Evolutionary conservation across 2,113 vertebrate genomes (phyloP).

Genomic region (Synodontis membranacea): DNA sequence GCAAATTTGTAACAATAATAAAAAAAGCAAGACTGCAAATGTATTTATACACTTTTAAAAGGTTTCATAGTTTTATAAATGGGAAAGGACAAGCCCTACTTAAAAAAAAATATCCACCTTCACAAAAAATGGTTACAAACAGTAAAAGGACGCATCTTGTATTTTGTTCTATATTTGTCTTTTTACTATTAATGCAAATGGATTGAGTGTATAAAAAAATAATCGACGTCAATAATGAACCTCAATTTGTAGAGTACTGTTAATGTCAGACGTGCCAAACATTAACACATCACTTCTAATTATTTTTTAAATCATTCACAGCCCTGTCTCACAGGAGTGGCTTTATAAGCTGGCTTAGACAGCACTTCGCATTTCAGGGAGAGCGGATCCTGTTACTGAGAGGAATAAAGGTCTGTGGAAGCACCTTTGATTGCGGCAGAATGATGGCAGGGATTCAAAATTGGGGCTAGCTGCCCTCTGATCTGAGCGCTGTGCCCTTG

Average conservation of each 20-base stretch:
- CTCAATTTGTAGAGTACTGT: not conserved
- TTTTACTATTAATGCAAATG: not conserved
- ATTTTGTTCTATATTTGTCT: not conserved
- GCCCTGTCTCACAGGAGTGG: slow-evolving; percentile 30
- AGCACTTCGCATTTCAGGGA: slow-evolving; percentile 27
- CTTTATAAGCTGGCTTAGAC: slow-evolving; percentile 37
- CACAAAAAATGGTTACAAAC: not conserved
- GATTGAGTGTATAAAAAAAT: not conserved
- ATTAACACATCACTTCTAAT: slow-evolving; percentile 36
- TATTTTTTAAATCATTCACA: slow-evolving; percentile 29
- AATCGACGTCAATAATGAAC: not conserved
- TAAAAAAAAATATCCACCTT: not conserved
- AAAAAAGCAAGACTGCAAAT: not conserved
- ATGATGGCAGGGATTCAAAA: slow-evolving; percentile 49
- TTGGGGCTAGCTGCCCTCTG: slow-evolving; percentile 45
- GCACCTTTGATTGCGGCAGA: slow-evolving; percentile 53
- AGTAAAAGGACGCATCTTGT: not conserved
- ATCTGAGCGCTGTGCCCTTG: slow-evolving; percentile 44
- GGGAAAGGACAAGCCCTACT: not conserved
- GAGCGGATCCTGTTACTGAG: slow-evolving; percentile 45
- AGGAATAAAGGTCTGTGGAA: slow-evolving; percentile 40
- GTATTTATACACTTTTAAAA: not conserved
- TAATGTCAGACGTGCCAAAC: not conserved
- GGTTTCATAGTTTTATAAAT: not conserved
- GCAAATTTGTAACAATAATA: not conserved